phyloP scores from a whole-genome alignment of 2,113 vertebrate species.

The Lycocorax pyrrhopterus region DNA sequence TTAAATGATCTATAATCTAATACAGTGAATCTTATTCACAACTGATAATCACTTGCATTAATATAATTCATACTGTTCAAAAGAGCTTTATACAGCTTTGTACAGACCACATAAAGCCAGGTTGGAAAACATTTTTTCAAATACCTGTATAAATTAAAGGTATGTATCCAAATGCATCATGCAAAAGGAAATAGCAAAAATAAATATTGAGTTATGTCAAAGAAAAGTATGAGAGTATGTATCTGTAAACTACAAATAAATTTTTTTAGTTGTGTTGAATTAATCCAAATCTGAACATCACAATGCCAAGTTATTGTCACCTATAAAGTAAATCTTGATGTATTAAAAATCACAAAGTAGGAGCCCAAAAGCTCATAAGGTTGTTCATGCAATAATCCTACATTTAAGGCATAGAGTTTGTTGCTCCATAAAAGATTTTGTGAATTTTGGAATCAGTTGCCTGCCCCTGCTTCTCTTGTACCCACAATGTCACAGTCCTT shows the following conservation, averaged over 20 bases:
- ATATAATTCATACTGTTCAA: neutral
- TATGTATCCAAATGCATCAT: neutral
- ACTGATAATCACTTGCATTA: neutral
- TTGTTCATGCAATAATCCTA: neutral
- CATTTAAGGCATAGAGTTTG: neutral
- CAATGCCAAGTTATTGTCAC: neutral
- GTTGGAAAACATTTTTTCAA: neutral
- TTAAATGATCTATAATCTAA: slow-evolving; percentile 1
- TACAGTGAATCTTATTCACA: neutral
- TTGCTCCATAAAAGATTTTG: neutral
- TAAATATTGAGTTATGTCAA: neutral
- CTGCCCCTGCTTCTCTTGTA: neutral
- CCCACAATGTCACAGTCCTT: neutral
- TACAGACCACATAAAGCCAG: neutral
- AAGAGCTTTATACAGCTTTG: neutral
- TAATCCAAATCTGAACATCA: neutral
- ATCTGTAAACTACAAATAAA: neutral
- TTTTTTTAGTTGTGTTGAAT: neutral
- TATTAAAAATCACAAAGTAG: neutral
- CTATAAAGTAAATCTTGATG: neutral
- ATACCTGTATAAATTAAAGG: neutral
- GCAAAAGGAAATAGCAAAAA: neutral
- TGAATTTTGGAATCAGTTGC: neutral
- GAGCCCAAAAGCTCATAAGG: neutral
- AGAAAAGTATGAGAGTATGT: neutral